Evolutionary conservation across 2,797 vertebrate genomes (phyloP).

Genomic region (Myotis pilosus): DNA sequence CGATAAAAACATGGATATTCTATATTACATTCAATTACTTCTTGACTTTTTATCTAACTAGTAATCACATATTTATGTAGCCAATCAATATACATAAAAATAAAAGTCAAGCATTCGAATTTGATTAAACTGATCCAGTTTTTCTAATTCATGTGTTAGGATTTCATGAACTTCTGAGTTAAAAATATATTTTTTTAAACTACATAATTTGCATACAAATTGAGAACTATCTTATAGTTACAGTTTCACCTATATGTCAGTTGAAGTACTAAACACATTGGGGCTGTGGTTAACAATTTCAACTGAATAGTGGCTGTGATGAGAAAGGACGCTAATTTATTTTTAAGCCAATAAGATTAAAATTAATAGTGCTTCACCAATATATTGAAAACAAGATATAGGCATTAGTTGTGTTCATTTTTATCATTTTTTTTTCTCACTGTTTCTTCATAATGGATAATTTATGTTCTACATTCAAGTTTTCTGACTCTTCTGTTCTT

Average conservation of each 20-base stretch:
- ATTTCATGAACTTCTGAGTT: not conserved
- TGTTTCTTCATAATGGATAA: not conserved
- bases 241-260: constrained; percentile 25
- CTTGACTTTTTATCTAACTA: not conserved
- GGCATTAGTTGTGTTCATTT: not conserved
- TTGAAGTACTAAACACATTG: not conserved
- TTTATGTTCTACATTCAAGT: not conserved
- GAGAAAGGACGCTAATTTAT: constrained; percentile 26
- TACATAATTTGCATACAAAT: not conserved
- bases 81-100: not conserved
- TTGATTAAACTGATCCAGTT: not conserved
- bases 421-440: not conserved
- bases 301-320: not conserved
- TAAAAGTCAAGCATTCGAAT: not conserved
- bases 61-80: not conserved
- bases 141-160: not conserved
- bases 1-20: not conserved
- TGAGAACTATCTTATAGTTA: not conserved
- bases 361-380: constrained; percentile 3
- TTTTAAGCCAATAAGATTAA: constrained; percentile 35
- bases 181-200: not conserved
- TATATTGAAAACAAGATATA: not conserved
- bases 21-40: not conserved
- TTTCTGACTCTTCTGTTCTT: not conserved
- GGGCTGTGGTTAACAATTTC: not conserved